phyloP scores from a whole-genome alignment of 2,113 vertebrate species.

The Halcyon senegalensis region DNA sequence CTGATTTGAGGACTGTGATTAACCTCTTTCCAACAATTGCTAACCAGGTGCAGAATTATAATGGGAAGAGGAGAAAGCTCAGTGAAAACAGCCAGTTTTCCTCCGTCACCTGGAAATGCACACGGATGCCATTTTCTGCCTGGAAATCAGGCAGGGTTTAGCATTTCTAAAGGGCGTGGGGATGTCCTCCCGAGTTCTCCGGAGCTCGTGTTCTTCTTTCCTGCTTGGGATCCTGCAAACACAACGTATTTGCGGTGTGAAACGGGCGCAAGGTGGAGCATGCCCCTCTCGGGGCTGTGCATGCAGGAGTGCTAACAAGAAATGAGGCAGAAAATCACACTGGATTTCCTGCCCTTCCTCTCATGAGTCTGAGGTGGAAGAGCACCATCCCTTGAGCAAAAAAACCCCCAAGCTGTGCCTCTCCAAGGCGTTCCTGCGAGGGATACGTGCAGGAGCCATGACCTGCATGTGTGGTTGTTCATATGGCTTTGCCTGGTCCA shows the following conservation, averaged over 20 bases:
- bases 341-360: background rate
- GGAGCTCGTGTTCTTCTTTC: background rate
- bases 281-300: background rate
- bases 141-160: background rate
- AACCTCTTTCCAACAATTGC: slow-evolving; percentile 61
- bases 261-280: background rate
- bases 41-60: slow-evolving; percentile 55
- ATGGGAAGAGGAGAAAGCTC: slow-evolving; percentile 6
- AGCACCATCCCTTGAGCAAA: background rate
- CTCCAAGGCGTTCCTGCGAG: background rate
- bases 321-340: background rate
- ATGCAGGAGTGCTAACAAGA: background rate
- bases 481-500: background rate
- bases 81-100: slow-evolving; percentile 25
- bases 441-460: accelerated
- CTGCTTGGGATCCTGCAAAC: background rate
- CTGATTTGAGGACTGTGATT: slow-evolving; percentile 70
- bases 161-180: background rate
- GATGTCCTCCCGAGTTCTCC: background rate
- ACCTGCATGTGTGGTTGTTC: accelerated
- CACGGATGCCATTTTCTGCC: slow-evolving; percentile 55
- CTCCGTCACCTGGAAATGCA: slow-evolving; percentile 42
- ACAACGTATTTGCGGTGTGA: accelerated
- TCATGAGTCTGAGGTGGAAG: background rate
- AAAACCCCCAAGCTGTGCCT: background rate